A percentile compares a stretch with the other conserved stretches of the same genome.
Evolutionary conservation across 2,797 vertebrate species (phyloP).

Genomic region (Crocodylus rhombifer): DNA sequence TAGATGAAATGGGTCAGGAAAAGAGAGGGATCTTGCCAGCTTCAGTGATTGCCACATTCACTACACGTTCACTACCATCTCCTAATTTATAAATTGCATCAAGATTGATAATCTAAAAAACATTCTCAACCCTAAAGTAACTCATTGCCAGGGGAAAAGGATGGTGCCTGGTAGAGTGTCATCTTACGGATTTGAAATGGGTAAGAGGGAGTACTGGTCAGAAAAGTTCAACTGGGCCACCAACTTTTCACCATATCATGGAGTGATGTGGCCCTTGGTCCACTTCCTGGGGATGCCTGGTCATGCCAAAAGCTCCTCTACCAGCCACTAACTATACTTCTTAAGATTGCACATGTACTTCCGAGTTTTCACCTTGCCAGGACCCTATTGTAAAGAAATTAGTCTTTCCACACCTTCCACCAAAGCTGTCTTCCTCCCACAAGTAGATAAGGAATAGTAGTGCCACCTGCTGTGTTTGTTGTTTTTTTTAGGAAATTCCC

Average conservation of each 20-base stretch:
- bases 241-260: background rate
- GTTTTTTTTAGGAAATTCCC: background rate
- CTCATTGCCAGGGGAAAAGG: too few species aligned
- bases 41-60: background rate
- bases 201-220: background rate
- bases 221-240: background rate
- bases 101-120: background rate
- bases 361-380: background rate
- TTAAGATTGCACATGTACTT: background rate
- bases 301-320: background rate
- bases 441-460: background rate
- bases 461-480: background rate
- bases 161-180: too few species aligned
- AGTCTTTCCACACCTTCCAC: background rate
- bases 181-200: background rate
- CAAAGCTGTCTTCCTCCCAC: background rate
- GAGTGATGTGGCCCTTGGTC: background rate
- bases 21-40: background rate
- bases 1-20: background rate
- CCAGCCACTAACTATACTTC: background rate
- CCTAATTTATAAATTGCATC: background rate
- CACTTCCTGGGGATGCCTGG: background rate
- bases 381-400: rapidly evolving
- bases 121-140: background rate
- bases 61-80: background rate